Percentiles rank a stretch among this genome's conserved stretches.
These are phyloP conservation scores for Caenorhabditis macrosperma DNA, from an alignment of 2,888 invertebrate genomes.

Conservation along the genomic window DNA sequence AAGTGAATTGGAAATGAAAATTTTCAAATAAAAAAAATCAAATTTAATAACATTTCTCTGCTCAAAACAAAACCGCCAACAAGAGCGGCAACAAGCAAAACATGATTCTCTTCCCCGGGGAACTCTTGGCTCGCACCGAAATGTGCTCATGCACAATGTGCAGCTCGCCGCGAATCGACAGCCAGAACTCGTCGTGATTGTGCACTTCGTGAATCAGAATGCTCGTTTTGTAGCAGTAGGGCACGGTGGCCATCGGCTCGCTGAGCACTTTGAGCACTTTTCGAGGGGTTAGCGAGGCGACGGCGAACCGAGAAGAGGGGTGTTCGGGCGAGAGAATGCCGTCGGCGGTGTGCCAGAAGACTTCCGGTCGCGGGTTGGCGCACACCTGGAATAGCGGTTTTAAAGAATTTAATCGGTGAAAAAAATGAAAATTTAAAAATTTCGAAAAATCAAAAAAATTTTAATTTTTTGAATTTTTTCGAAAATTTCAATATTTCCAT, in stretches of 20 bases:
- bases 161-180: conserved; percentile 47
- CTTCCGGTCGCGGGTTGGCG: conserved; percentile 63
- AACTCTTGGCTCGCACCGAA: conserved; percentile 22
- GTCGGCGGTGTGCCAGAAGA: conserved; percentile 62
- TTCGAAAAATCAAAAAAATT: too few species aligned
- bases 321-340: conserved; percentile 32
- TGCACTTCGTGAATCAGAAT: conserved; percentile 41
- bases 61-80: too few species aligned
- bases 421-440: too few species aligned
- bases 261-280: background rate
- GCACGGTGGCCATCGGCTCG: conserved; percentile 10
- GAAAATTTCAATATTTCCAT: too few species aligned
- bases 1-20: too few species aligned
- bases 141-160: conserved; percentile 31
- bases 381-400: conserved; percentile 57
- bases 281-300: conserved; percentile 1
- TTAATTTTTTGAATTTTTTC: too few species aligned
- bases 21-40: background rate
- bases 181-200: conserved; percentile 27
- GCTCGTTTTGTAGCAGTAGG: conserved; percentile 47
- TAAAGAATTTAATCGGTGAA: background rate
- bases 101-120: too few species aligned
- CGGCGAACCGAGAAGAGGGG: conserved; percentile 34
- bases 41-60: too few species aligned
- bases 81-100: too few species aligned